Percentiles rank a stretch among this genome's conserved stretches.
Conservation (phyloP, 1,140 invertebrate species). For the Cylas formicarius region DNA sequence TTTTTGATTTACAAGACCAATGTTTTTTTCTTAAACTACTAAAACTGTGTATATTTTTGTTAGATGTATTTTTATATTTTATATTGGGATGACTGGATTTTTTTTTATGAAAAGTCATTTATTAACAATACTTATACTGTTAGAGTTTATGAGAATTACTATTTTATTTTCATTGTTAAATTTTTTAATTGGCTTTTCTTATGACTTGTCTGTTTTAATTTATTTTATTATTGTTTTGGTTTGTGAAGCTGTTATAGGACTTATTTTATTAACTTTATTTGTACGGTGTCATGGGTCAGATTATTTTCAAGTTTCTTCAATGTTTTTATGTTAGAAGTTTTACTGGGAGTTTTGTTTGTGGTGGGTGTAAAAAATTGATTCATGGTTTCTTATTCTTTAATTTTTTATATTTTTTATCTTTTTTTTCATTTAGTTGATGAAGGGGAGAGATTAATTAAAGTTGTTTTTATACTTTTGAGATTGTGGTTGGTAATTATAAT, state of each 20-base stretch:
- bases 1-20: slow-evolving; percentile 53
- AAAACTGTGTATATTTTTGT: slow-evolving; percentile 44
- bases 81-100: slow-evolving; percentile 43
- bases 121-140: slow-evolving; percentile 45
- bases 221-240: slow-evolving; percentile 53
- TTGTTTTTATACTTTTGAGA: too few species aligned
- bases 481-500: too few species aligned
- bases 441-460: too few species aligned
- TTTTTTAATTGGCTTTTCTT: slow-evolving; percentile 44
- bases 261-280: slow-evolving; percentile 50
- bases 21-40: slow-evolving; percentile 52
- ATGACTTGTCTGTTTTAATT: slow-evolving; percentile 50
- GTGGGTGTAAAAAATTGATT: slow-evolving; percentile 43
- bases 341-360: slow-evolving; percentile 41
- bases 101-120: slow-evolving; percentile 47
- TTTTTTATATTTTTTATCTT: slow-evolving; percentile 59
- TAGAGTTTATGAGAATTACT: slow-evolving; percentile 50
- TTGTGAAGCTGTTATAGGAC: slow-evolving; percentile 51
- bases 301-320: slow-evolving; percentile 48
- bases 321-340: slow-evolving; percentile 50
- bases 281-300: slow-evolving; percentile 51
- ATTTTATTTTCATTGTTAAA: slow-evolving; percentile 45
- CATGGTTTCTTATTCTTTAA: slow-evolving; percentile 48
- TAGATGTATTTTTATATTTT: slow-evolving; percentile 42
- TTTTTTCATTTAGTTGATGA: too few species aligned